Conservation (phyloP, 2,888 invertebrate species). For the Amitus sp. region DNA sequence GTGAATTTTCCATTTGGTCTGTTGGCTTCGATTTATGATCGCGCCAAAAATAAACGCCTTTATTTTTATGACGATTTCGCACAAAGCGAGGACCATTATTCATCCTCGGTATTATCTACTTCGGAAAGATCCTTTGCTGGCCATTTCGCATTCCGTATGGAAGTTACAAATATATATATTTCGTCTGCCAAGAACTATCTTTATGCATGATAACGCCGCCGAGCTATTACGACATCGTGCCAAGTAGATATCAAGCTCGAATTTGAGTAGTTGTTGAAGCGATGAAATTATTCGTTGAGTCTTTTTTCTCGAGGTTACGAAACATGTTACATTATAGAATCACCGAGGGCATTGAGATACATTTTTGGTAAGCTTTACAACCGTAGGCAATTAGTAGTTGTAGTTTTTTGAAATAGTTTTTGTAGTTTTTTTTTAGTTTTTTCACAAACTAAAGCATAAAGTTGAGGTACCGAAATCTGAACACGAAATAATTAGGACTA, state of each 20-base stretch:
- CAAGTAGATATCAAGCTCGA: slow-evolving; percentile 56
- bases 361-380: too few species aligned
- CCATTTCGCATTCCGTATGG: slow-evolving; percentile 28
- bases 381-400: too few species aligned
- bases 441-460: too few species aligned
- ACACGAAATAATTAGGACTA: too few species aligned
- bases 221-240: slow-evolving; percentile 55
- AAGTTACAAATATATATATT: slow-evolving; percentile 32
- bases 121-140: slow-evolving; percentile 26
- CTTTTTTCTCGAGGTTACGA: slow-evolving; percentile 6
- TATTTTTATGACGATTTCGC: slow-evolving; percentile 20
- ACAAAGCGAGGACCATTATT: slow-evolving; percentile 25
- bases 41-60: background rate
- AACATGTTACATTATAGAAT: background rate
- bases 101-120: slow-evolving; percentile 24
- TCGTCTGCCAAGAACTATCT: slow-evolving; percentile 50
- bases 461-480: too few species aligned
- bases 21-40: background rate
- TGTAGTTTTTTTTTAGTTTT: too few species aligned
- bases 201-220: slow-evolving; percentile 52
- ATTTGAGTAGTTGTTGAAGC: slow-evolving; percentile 36
- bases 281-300: slow-evolving; percentile 27
- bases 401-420: too few species aligned
- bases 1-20: background rate
- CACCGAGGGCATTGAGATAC: background rate